Conservation (phyloP, 2,888 invertebrate genomes). For the Eledona agricola region DNA sequence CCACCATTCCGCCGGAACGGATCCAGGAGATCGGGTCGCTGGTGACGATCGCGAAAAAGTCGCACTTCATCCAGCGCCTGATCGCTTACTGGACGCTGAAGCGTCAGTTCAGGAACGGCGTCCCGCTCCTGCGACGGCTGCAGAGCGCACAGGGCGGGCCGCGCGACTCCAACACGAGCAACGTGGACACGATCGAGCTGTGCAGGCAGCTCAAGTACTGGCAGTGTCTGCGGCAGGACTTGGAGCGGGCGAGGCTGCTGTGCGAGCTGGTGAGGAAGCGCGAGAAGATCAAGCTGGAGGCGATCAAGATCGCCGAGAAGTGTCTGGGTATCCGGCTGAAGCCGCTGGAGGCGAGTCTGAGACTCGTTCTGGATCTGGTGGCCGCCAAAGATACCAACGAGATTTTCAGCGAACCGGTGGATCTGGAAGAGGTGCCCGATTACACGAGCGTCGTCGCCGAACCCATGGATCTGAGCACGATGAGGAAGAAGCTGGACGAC, state of each 20-base stretch:
- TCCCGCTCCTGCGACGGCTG: constrained; percentile 87
- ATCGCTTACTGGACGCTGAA: constrained; percentile 98
- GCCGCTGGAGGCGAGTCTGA: constrained; percentile 82
- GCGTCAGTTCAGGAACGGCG: constrained; percentile 93
- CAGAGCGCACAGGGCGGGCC: constrained; percentile 66
- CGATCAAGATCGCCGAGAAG: constrained; percentile 81
- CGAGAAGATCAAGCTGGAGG: constrained; percentile 92
- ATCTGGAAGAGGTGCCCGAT: constrained; percentile 87
- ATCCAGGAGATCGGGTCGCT: constrained; percentile 86
- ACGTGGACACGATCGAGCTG: constrained; percentile 74
- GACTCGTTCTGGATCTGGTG: constrained; percentile 79
- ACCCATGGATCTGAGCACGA: constrained; percentile 91
- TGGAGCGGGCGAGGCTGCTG: constrained; percentile 88
- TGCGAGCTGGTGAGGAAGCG: constrained; percentile 95
- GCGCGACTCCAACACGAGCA: constrained; percentile 56
- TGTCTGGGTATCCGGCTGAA: constrained; percentile 82
- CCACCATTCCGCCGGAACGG: constrained; percentile 88
- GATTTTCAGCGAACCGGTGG: constrained; percentile 93
- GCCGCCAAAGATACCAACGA: constrained; percentile 83
- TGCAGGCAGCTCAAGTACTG: constrained; percentile 91
- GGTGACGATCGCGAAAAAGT: constrained; percentile 77
- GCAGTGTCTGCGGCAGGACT: constrained; percentile 91
- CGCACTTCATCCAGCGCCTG: constrained; percentile 86
- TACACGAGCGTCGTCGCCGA: constrained; percentile 84
- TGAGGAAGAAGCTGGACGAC: constrained; percentile 79